phyloP scores from a whole-genome alignment of 2,888 invertebrate species.

The Sesamia inferens region DNA sequence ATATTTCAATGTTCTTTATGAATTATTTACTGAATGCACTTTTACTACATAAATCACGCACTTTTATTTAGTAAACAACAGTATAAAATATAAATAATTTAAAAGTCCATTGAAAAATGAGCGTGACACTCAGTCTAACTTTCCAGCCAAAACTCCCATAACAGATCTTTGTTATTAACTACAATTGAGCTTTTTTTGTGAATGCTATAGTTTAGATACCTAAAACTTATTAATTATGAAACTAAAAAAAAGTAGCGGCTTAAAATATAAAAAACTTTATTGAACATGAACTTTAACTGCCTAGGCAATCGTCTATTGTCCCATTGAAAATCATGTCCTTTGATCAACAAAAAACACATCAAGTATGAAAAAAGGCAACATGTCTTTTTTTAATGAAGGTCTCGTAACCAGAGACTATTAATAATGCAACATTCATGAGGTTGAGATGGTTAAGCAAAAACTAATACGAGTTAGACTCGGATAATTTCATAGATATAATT shows the following conservation, averaged over 20 bases:
- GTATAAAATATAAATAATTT: no score
- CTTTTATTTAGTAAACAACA: no score
- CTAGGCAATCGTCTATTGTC: not conserved
- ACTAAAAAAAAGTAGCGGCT: no score
- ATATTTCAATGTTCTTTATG: no score
- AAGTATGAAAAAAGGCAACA: not conserved
- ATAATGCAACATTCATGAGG: slow-evolving; percentile 30
- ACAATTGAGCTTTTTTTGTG: no score
- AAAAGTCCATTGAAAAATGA: no score
- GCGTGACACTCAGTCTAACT: no score
- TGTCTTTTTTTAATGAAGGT: not conserved
- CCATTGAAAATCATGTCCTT: not conserved
- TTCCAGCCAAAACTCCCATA: no score
- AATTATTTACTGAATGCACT: no score
- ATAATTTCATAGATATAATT: slow-evolving; percentile 55
- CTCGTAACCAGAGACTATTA: not conserved
- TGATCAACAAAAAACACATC: not conserved
- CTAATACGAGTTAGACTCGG: slow-evolving; percentile 47
- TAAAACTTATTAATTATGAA: not conserved
- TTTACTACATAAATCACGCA: no score
- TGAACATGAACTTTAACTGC: not conserved
- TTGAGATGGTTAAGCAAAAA: slow-evolving; percentile 31
- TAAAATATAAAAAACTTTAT: not conserved
- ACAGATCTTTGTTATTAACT: no score
- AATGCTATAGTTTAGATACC: not conserved